These are phyloP conservation scores for Pachliopta kotzebuea DNA, from an alignment of 2,888 invertebrate species.

Conservation along the genomic window DNA sequence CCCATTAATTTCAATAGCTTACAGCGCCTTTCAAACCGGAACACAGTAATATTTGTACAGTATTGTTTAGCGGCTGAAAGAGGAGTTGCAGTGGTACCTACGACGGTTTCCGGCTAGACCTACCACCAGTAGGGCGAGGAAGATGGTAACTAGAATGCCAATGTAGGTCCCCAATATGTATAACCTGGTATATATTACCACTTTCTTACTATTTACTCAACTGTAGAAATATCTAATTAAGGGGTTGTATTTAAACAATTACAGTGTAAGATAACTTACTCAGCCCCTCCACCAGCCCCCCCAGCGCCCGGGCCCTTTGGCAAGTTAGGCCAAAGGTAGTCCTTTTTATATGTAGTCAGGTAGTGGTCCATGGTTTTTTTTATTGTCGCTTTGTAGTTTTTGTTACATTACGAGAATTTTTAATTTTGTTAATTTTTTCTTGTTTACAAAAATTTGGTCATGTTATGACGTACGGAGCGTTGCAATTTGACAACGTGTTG, in stretches of 20 bases:
- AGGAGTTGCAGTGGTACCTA: no score
- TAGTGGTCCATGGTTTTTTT: constrained; percentile 77
- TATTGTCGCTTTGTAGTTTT: constrained; percentile 21
- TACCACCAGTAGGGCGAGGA: no score
- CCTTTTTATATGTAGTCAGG: constrained; percentile 82
- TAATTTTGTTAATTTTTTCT: constrained; percentile 19
- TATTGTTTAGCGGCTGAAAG: no score
- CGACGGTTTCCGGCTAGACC: no score
- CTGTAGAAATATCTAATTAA: no score
- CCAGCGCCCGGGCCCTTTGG: constrained; percentile 44
- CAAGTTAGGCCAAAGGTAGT: constrained; percentile 82
- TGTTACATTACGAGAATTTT: constrained; percentile 38
- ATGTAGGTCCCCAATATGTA: no score
- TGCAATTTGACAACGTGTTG: constrained; percentile 4
- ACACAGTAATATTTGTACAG: no score
- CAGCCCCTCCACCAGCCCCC: constrained; percentile 37
- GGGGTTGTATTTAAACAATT: background rate
- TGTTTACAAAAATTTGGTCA: constrained; percentile 8
- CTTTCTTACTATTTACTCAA: no score
- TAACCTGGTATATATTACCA: no score
- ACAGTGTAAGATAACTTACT: constrained; percentile 44
- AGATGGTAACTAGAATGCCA: no score
- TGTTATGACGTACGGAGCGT: constrained; percentile 9
- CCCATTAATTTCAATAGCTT: no score
- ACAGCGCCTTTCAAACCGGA: no score